Evolutionary conservation across 1,140 invertebrate genomes (phyloP), one percentile per base, ranked within the genome.

Genomic region (Mactra quadrangularis): DNA sequence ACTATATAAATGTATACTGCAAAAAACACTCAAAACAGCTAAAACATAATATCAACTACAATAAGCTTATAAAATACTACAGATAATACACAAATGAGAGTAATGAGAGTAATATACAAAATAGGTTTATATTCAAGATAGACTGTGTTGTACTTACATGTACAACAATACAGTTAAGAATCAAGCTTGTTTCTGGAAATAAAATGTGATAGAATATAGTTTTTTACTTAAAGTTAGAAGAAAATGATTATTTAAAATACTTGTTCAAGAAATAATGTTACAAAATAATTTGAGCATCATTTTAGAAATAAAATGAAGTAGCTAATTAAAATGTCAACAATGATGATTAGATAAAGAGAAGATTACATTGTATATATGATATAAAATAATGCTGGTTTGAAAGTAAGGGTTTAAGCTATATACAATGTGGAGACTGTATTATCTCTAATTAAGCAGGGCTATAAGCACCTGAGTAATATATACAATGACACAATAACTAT

Each of bases 391-490:
- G 60, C 60, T n/a, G 60, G 60, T 41, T 41, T 41, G n/a, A 41
- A 41, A 7, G 38, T 15, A 7, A 6, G 6, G 38, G 60, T 64
- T 38, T 64, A 64, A 64, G 66, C 66, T 70, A 52, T 70, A 19
- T 75, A 75, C 71, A 75, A 35, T 75, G 71, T 75, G 71, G 71
- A 75, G 71, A 75, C 71, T 59, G 55, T 27, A n/a, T 55, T 75
- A 75, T 75, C 71, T 75, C 71, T 38, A 38, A 62, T 25, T 55
- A 75, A 75, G 71, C 71, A 75, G 71, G 71, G 33, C 60, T 35
- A 22, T n/a, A 75, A 75, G 71, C 71, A 59, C 71, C 71, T 59
- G 71, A 45, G 27, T 75, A 75, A 41, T 25, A 75, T 59, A 45
- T 41, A 41, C 33, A 22, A 70, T 19, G 50, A 50, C 29, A 29